phyloP scores from a whole-genome alignment of 2,113 vertebrate genomes.

The Dolichallabes microphthalmus region DNA sequence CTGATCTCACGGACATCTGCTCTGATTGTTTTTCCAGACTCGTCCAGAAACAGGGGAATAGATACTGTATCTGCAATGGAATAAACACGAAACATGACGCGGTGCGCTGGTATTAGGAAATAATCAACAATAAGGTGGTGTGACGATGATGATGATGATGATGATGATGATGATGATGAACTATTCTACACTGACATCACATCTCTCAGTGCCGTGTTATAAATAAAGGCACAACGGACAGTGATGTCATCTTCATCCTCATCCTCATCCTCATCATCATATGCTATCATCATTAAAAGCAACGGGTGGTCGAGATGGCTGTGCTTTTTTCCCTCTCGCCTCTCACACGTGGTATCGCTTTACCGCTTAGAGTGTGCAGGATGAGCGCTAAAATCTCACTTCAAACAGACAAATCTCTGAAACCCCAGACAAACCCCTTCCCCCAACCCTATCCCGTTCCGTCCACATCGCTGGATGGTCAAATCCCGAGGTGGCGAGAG shows the following conservation, averaged over 20 bases:
- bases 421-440: conserved; percentile 12
- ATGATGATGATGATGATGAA: no score
- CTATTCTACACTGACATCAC: no score
- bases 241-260: background rate
- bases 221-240: conserved; percentile 39
- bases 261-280: conserved; percentile 49
- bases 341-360: conserved; percentile 74
- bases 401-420: conserved; percentile 56
- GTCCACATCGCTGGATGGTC: conserved; percentile 56
- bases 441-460: background rate
- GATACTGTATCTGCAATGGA: background rate
- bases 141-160: background rate
- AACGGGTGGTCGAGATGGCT: conserved; percentile 67
- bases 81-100: background rate
- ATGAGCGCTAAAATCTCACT: conserved; percentile 53
- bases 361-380: conserved; percentile 50
- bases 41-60: background rate
- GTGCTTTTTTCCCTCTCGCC: conserved; percentile 58
- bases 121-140: background rate
- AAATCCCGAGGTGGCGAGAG: conserved; percentile 61
- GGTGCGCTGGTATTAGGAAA: background rate
- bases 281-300: conserved; percentile 64
- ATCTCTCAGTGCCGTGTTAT: conserved; percentile 15
- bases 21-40: conserved; percentile 33
- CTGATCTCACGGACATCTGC: conserved; percentile 50